Evolutionary conservation across 2,797 vertebrate genomes (phyloP), one percentile per base, ranked within the genome.

Genomic region (Zalophus californianus): DNA sequence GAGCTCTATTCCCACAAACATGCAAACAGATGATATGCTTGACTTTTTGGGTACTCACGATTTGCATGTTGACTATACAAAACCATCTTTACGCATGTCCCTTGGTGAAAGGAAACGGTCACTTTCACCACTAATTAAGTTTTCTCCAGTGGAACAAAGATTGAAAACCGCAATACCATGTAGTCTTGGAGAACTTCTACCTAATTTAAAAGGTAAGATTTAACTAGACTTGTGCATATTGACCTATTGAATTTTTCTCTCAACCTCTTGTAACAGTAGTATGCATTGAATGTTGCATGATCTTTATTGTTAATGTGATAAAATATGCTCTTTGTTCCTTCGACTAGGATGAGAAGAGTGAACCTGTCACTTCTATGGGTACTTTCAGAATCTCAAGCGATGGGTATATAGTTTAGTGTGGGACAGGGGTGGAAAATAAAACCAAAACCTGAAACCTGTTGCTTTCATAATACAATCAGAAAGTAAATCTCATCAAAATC

Each of bases 131-230:
- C 90, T 98, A 23, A 90, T 98, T 54, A 58, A 92, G 23, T 97
- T 98, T 82, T 98, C 84, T 97, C 95, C 98, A n/a, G 16, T 52
- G 62, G 94, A 98, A 52, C 77, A 97, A 56, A 97, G 96, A 97
- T 64, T 35, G 38, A 56, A n/a, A 62, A 91, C 95, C 75, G 3
- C 18, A 5, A 0, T 83, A 41, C 58, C 95, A 2, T 48, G 94
- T 56, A 89, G 90, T 38, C 73, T 91, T 23, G 92, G 93, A 82
- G 97, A 97, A 11, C 5, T 97, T 52, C 9, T 77, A 20, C 48
- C n/a, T 91, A 92, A 97, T 86, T 93, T 97, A 85, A 96, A 98
- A 70, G 97, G 98, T 99, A 97, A 98, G 98, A 75, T 79, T 68
- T 94, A 20, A 8, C 52, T 2, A 96, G 82, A 64, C 1, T 23